These are phyloP conservation scores for Flexamia atlantica DNA, from an alignment of 2,888 invertebrate genomes.

Conservation along the genomic window DNA sequence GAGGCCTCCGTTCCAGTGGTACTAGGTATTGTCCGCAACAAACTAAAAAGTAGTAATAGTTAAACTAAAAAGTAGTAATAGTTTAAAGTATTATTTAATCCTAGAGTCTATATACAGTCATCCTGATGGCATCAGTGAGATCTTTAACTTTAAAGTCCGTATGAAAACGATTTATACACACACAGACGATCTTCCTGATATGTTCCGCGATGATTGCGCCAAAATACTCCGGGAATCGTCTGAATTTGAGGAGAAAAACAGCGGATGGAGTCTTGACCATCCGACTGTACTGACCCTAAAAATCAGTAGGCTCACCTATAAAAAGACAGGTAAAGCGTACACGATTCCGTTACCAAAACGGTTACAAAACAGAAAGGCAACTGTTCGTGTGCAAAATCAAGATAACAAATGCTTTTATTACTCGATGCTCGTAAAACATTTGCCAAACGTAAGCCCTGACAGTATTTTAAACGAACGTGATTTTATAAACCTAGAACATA, in stretches of 20 bases:
- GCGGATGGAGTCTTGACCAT: neutral
- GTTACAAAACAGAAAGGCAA: constrained; percentile 1
- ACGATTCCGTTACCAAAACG: neutral
- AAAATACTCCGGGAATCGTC: neutral
- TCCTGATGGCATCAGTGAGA: neutral
- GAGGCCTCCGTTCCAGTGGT: neutral
- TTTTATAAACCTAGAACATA: neutral
- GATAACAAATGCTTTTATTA: constrained; percentile 14
- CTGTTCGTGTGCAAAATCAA: neutral
- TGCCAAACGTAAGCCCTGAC: neutral
- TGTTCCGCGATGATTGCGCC: neutral
- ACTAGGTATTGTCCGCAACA: neutral
- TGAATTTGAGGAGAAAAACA: neutral
- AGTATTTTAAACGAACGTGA: neutral
- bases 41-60: neutral
- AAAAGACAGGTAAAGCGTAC: neutral
- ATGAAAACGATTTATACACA: neutral
- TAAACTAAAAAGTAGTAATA: too few species aligned
- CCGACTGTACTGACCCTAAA: neutral
- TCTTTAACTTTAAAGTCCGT: neutral
- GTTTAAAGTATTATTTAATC: neutral
- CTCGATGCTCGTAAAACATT: neutral
- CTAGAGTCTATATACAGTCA: neutral
- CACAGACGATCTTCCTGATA: neutral
- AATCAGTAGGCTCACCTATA: neutral